These are phyloP conservation scores for Gnathonemus longibarbis DNA, from an alignment of 2,113 vertebrate genomes.

Conservation along the genomic window DNA sequence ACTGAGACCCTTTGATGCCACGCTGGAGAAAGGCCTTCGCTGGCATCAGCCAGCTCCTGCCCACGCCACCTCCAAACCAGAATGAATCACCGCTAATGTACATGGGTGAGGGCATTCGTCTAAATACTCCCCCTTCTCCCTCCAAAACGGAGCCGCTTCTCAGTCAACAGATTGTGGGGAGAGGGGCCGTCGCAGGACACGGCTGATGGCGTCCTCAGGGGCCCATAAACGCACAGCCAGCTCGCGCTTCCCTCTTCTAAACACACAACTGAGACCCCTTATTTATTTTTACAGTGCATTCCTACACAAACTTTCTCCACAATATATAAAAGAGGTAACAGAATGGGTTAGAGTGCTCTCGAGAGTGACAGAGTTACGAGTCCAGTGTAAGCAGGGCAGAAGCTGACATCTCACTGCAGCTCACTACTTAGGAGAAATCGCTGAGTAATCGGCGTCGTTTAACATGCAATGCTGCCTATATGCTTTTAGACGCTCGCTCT, in stretches of 20 bases:
- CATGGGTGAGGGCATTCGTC: background rate
- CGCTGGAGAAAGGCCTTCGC: background rate
- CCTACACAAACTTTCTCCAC: background rate
- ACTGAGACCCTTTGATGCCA: background rate
- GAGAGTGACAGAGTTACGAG: background rate
- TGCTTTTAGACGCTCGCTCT: background rate
- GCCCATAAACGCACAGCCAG: background rate
- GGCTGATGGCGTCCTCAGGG: background rate
- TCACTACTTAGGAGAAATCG: background rate
- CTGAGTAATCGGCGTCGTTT: background rate
- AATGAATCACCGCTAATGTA: background rate
- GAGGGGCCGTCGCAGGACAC: background rate
- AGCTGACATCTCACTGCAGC: background rate
- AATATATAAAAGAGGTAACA: background rate
- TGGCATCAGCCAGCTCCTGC: background rate
- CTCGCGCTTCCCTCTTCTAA: background rate
- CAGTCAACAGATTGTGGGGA: background rate
- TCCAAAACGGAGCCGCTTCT: background rate
- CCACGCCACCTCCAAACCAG: conserved; percentile 1
- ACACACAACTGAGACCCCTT: background rate
- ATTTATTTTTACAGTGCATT: background rate
- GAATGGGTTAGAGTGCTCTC: background rate
- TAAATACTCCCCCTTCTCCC: background rate
- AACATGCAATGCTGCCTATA: background rate
- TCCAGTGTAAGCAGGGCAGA: background rate